These are phyloP conservation scores for Monochamus saltuarius DNA, from an alignment of 1,140 invertebrate genomes.

Conservation along the genomic window DNA sequence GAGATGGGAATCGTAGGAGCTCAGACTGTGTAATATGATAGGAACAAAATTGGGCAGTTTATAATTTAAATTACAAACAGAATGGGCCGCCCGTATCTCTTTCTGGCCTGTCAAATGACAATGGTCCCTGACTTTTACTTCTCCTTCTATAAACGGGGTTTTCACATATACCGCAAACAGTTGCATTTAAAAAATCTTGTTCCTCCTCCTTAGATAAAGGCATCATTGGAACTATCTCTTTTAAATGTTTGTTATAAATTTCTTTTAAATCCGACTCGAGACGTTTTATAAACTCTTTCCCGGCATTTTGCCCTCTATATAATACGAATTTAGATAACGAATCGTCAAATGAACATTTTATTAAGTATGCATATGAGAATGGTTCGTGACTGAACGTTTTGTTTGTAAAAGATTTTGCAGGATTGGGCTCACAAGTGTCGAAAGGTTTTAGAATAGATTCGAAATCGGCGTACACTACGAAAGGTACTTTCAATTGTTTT, in stretches of 20 bases:
- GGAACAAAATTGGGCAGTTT: slow-evolving; percentile 40
- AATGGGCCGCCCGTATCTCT: slow-evolving; percentile 40
- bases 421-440: neutral
- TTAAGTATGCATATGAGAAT: slow-evolving; percentile 6
- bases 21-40: slow-evolving; percentile 46
- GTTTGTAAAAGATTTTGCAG: slow-evolving; percentile 4
- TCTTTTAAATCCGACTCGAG: too few relatives aligned
- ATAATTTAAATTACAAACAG: slow-evolving; percentile 44
- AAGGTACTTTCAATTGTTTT: slow-evolving; percentile 11
- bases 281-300: slow-evolving; percentile 2
- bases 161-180: slow-evolving; percentile 20
- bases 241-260: too few relatives aligned
- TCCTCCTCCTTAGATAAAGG: too few relatives aligned
- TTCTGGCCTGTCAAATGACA: slow-evolving; percentile 40
- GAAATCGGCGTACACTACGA: slow-evolving; percentile 11
- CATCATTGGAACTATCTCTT: too few relatives aligned
- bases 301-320: slow-evolving; percentile 1
- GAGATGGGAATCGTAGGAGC: slow-evolving; percentile 17
- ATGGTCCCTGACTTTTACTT: slow-evolving; percentile 40
- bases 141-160: slow-evolving; percentile 26
- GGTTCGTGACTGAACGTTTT: neutral
- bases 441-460: neutral
- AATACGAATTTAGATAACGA: neutral
- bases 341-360: slow-evolving; percentile 10
- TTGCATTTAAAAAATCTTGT: too few relatives aligned